These are phyloP conservation scores for Drosophila sproati DNA, from an alignment of 1,140 invertebrate species.

Conservation along the genomic window DNA sequence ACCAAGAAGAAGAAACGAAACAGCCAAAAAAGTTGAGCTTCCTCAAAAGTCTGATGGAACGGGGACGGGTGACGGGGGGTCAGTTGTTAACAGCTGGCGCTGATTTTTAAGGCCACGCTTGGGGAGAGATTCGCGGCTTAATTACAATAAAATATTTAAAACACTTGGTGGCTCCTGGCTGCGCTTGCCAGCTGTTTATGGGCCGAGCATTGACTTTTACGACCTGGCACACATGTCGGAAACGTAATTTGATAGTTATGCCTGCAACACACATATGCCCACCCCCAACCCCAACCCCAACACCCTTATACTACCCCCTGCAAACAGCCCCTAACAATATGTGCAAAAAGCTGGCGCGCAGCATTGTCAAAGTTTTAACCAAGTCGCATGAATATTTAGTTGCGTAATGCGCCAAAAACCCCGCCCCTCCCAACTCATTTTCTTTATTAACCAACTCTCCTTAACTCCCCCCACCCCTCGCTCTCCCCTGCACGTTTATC, in stretches of 20 bases:
- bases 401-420: slow-evolving; percentile 64
- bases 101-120: slow-evolving; percentile 36
- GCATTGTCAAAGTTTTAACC: slow-evolving; percentile 42
- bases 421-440: neutral
- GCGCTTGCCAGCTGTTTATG: slow-evolving; percentile 53
- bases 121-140: slow-evolving; percentile 71
- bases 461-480: no score
- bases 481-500: slow-evolving; percentile 1
- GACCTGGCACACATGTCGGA: slow-evolving; percentile 59
- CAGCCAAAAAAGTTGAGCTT: neutral
- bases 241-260: slow-evolving; percentile 78
- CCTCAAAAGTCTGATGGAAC: neutral
- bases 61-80: no score
- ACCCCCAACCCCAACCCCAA: neutral
- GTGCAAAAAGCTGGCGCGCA: slow-evolving; percentile 1
- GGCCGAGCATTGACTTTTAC: slow-evolving; percentile 54
- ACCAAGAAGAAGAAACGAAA: slow-evolving; percentile 13
- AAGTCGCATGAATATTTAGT: slow-evolving; percentile 79
- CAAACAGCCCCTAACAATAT: slow-evolving; percentile 17
- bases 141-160: slow-evolving; percentile 81
- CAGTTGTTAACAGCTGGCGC: slow-evolving; percentile 39
- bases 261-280: slow-evolving; percentile 11
- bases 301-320: no score
- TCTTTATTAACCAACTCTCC: slow-evolving; percentile 32
- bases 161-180: neutral